Conservation (phyloP, 2,888 invertebrate species). For the Nebria brevicollis region DNA sequence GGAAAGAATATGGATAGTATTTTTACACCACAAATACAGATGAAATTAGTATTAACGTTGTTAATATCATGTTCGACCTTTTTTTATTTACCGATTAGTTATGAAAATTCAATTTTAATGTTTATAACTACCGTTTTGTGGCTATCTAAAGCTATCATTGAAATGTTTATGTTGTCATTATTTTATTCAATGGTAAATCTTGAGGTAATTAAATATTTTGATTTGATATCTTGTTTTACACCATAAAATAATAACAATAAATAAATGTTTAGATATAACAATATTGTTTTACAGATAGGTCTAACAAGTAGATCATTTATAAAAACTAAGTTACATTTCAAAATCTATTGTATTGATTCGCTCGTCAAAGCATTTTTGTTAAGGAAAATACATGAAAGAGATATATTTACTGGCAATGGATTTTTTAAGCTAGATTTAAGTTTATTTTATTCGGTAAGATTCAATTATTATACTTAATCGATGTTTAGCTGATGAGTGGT, state of each 20-base stretch:
- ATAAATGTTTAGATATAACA: no score
- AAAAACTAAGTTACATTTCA: no score
- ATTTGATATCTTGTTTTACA: no score
- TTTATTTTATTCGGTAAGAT: no score
- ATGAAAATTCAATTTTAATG: neutral
- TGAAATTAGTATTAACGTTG: constrained; percentile 7
- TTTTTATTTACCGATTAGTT: constrained; percentile 10
- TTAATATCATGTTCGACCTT: constrained; percentile 6
- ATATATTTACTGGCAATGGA: neutral
- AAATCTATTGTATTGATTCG: no score
- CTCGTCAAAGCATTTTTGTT: no score
- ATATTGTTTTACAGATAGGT: no score
- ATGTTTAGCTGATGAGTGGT: no score
- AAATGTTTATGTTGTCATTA: constrained; percentile 6
- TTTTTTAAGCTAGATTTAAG: no score
- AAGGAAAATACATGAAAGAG: neutral
- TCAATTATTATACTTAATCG: no score
- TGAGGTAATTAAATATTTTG: neutral
- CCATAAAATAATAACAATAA: no score
- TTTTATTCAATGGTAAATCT: constrained; percentile 1
- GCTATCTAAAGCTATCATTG: constrained; percentile 4
- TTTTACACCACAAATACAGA: constrained; percentile 14
- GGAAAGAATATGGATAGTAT: constrained; percentile 16
- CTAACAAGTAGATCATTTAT: no score
- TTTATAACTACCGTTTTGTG: constrained; percentile 14